Evolutionary conservation across 2,888 invertebrate genomes (phyloP), one percentile per base, ranked within the genome.

Genomic region (Apotomis turbidana): DNA sequence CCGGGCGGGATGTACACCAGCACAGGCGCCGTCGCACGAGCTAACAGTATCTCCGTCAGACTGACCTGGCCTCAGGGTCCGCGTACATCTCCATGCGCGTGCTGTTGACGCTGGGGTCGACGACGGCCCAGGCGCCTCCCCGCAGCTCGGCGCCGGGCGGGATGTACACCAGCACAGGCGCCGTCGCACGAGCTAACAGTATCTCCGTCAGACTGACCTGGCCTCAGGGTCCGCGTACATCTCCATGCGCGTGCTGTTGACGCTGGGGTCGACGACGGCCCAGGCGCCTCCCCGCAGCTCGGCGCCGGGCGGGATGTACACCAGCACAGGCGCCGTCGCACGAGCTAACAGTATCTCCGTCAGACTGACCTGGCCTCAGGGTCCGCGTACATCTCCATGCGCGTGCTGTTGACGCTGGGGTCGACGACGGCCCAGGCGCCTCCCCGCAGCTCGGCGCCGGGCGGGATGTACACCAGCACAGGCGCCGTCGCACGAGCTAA

Each of bases 351-450:
- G 27, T 27, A 27, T 27, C 27, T 27, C 27, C 27, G 2, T 46
- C 27, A 9, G 8, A 4, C 78, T 76, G 36, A 96, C 96, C 95
- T 95, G 76, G 97, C 96, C 61, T 98, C 97, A 0, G 96, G 96
- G 91, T 99, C 99, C 0, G 99, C 99, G 86, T 99, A 99, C 96
- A 99, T 98, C 93, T 99, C 99, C 97, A 99, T 99, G 80, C 97
- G 95, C n/a, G 96, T 94, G 36, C 96, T 95, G 93, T 99, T 99
- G 85, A 99, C 41, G 59, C 57, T 55, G 44, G 15, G 6, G 27
- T 27, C 51, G 10, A 36, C 12, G 36, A 51, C 51, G n/a, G 59
- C 59, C 59, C 41, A 4, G 27, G 27, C 27, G 27, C 27, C 27
- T 27, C 27, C 27, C 1, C 27, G 27, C 27, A 27, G 27, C 27